These are phyloP conservation scores for Pseudobourletiella spinata DNA, from an alignment of 1,140 invertebrate genomes.

Conservation along the genomic window DNA sequence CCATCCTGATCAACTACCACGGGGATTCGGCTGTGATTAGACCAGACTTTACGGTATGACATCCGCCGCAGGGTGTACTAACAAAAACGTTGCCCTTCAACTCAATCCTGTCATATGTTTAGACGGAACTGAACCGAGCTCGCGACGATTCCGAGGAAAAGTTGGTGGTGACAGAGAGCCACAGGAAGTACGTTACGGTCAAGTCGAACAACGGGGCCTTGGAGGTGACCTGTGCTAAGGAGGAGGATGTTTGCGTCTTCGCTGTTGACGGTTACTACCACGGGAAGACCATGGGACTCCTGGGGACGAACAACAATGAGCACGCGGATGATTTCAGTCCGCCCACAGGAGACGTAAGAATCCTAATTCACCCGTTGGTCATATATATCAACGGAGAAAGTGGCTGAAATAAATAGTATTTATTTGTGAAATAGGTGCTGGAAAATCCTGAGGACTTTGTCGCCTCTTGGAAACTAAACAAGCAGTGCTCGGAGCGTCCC, in stretches of 20 bases:
- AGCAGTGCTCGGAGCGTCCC: slow-evolving; percentile 1
- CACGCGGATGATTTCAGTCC: slow-evolving; percentile 59
- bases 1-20: slow-evolving; percentile 48
- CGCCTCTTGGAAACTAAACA: slow-evolving; percentile 14
- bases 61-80: slow-evolving; percentile 15
- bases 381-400: too few relatives aligned
- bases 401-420: background rate
- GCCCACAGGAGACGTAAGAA: slow-evolving; percentile 18
- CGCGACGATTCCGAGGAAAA: too few relatives aligned
- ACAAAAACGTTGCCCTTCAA: background rate
- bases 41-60: slow-evolving; percentile 49
- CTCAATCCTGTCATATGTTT: too few relatives aligned
- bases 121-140: too few relatives aligned
- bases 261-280: slow-evolving; percentile 68
- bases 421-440: background rate
- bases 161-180: background rate
- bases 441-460: slow-evolving; percentile 1
- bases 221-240: slow-evolving; percentile 44
- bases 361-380: background rate
- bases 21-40: slow-evolving; percentile 50
- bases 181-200: background rate
- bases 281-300: slow-evolving; percentile 69
- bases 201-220: background rate
- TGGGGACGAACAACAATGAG: slow-evolving; percentile 82
- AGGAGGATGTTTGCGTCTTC: slow-evolving; percentile 54